phyloP scores from a whole-genome alignment of 2,113 vertebrate genomes.

The Pterocles burchelli region DNA sequence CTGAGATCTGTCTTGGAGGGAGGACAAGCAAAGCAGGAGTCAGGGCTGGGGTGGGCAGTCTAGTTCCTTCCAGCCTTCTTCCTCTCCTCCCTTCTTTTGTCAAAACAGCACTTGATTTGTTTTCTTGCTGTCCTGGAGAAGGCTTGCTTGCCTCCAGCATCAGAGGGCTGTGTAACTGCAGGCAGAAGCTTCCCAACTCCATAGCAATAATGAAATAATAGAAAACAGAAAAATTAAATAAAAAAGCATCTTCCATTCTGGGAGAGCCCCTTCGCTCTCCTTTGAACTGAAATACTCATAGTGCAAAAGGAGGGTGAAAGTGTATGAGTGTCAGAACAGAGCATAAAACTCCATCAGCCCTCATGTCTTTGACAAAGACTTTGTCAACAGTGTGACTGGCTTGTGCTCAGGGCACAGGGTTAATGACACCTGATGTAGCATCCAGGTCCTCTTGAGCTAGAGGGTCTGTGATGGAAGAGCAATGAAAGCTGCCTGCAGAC shows the following conservation, averaged over 20 bases:
- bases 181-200: slow-evolving; percentile 11
- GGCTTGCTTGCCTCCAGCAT: background rate
- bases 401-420: background rate
- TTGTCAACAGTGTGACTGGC: background rate
- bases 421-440: background rate
- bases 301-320: background rate
- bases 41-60: background rate
- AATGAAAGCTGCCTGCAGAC: background rate
- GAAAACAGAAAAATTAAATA: background rate
- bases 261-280: background rate
- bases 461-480: background rate
- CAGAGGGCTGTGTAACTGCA: background rate
- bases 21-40: background rate
- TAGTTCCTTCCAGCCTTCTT: background rate
- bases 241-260: background rate
- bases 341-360: background rate
- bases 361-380: background rate
- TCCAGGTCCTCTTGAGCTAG: background rate
- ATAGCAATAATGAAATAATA: background rate
- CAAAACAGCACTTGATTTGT: background rate
- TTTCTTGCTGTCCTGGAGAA: background rate
- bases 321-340: background rate
- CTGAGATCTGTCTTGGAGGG: background rate
- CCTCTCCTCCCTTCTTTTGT: background rate
- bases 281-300: background rate